Evolutionary conservation across 2,113 vertebrate genomes (phyloP), one percentile per base, ranked within the genome.

Genomic region (Oxyruncus cristatus): DNA sequence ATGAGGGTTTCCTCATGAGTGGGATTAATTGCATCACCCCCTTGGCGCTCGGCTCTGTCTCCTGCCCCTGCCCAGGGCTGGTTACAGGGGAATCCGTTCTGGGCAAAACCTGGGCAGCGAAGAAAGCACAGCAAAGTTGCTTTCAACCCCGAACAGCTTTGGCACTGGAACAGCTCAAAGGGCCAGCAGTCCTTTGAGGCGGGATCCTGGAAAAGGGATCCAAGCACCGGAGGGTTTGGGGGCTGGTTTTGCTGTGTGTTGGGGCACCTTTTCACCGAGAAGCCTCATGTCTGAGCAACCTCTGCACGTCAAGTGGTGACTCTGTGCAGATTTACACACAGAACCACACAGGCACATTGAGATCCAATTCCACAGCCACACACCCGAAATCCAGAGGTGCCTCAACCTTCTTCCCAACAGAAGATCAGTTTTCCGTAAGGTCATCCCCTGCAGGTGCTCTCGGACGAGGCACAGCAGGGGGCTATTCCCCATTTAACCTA

Each of bases 21-120:
- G 37, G 75, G 90, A 94, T 95, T 96, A 88, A 92, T 94, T 83
- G 80, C 94, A 72, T 44, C 63, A 47, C 19, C 92, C 92, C 63
- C 42, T n/a, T 11, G 76, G 47, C 35, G 50, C 73, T 61, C 52
- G 11, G 81, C 91, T 80, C 92, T 85, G 52, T 1, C 1, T 70
- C 92, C 92, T 20, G 4, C 68, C 77, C 42, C 27, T 67, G 84
- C 28, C 88, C 11, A 16, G 37, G 82, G 88, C 61, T 27, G 59
- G 72, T 33, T 32, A 37, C 85, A 41, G 62, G 88, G 88, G 53
- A 67, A 41, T 77, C 80, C 49, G 8, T 32, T 32, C 95, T 37
- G 39, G 62, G 68, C 35, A 35, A 67, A 80, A 67, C 47, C 91
- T 46, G 85, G 24, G 44, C 63, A 92, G 89, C 20, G 88, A 67